phyloP scores from a whole-genome alignment of 1,140 invertebrate genomes.

The Parapsyche elsis region DNA sequence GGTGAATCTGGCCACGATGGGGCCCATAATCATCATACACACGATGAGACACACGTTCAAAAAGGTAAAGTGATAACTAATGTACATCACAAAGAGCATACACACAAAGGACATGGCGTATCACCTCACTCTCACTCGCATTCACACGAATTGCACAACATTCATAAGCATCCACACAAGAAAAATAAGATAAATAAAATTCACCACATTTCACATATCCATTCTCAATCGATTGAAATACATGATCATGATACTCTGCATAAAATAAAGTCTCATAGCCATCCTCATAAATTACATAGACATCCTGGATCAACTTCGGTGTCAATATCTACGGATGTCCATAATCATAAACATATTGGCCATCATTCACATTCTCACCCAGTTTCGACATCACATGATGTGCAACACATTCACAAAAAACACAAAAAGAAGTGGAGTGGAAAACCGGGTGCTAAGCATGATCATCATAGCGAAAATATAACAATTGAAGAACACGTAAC shows the following conservation, averaged over 20 bases:
- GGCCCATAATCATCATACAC: neutral
- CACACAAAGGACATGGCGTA: neutral
- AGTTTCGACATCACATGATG: neutral
- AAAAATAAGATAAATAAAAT: neutral
- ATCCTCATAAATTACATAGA: too few species aligned
- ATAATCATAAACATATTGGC: neutral
- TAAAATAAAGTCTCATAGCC: too few species aligned
- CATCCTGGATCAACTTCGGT: neutral
- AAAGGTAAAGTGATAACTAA: neutral
- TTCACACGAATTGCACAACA: neutral
- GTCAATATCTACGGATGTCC: neutral
- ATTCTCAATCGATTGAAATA: neutral
- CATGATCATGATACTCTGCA: too few species aligned
- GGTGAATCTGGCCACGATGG: neutral
- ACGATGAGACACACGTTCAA: neutral
- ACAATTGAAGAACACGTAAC: neutral
- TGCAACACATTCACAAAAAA: neutral
- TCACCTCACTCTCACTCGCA: too few species aligned
- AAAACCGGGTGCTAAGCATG: neutral
- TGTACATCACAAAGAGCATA: neutral
- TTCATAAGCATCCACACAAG: neutral
- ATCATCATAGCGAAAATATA: neutral
- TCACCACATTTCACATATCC: neutral
- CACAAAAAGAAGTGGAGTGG: conserved; percentile 1
- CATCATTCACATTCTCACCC: neutral